Conservation (phyloP, 2,797 vertebrate genomes). For the Hipposideros larvatus region DNA sequence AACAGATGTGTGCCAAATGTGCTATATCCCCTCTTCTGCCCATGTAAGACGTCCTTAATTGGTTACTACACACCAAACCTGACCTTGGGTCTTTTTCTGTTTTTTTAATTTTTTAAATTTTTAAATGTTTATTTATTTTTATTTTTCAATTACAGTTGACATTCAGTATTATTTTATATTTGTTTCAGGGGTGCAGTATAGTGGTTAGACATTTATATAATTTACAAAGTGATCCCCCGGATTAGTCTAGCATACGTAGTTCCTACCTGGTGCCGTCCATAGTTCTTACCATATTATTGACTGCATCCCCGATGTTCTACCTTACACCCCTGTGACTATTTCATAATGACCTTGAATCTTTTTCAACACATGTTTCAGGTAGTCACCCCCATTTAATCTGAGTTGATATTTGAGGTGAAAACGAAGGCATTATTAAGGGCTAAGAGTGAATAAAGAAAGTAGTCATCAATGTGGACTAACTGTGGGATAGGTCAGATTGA, state of each 20-base stretch:
- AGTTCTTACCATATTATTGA: too few species aligned
- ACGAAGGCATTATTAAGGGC: background rate
- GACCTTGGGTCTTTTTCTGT: background rate
- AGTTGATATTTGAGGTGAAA: background rate
- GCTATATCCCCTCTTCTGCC: background rate
- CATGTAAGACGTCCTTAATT: background rate
- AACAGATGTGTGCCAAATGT: background rate
- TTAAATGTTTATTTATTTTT: too few species aligned
- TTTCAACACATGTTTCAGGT: background rate
- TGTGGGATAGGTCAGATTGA: background rate
- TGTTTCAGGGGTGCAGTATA: too few species aligned
- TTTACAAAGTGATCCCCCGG: too few species aligned
- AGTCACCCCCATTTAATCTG: background rate
- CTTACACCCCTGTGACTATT: too few species aligned
- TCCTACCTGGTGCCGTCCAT: too few species aligned
- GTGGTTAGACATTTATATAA: too few species aligned
- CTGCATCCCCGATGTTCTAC: too few species aligned
- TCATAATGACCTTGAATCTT: background rate
- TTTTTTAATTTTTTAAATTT: too few species aligned
- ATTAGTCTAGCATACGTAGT: too few species aligned
- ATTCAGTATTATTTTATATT: too few species aligned
- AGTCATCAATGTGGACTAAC: background rate
- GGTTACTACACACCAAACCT: background rate
- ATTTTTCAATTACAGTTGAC: too few species aligned
- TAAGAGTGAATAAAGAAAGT: background rate